Base-by-base conservation (phyloP, 1,140 invertebrate species). In the Hycleus cichorii region DNA sequence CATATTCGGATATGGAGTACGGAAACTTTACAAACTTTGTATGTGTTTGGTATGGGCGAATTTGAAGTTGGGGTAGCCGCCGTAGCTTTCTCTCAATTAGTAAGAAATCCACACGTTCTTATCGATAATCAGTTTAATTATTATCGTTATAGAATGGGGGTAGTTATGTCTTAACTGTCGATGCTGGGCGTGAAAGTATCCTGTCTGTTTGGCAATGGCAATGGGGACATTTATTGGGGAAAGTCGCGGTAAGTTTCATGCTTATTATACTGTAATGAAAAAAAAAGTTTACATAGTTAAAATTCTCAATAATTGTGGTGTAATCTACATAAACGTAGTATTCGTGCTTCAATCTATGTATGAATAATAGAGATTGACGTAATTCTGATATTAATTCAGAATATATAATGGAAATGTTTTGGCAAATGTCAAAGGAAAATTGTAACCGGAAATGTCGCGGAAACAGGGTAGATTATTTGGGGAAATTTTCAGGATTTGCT, bases 1-100 rank as follows among this genome's bases (percentile, higher is more conserved):
- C 93, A 96, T 70, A 89, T 97, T 6, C 81, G 93, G 39, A 91
- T 97, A 60, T 97, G 94, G 94, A 92, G 92, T 65, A 91, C 91
- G 0, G 89, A 94, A 68, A 94, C 89, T 12, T 76, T 97, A 52
- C 86, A 91, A 68, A 97, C 94, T 0, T 77, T 96, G 5, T 91
- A 93, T 69, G 89, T 96, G 8, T 92, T 95, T 60, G 89, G 92
- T 8, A 91, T 92, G 84, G 89, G 89, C 0, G 91, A 95, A 70
- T 89, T 96, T 69, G 90, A 95, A 66, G 83, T 89, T 54, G 92
- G 92, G 2, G 90, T 96, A 4, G 85, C 89, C 0, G 91, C 91
- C 4, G 81, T 96, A 0, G 89, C 90, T 0, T 97, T 97, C 76
- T 96, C 93, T 0, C 87, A 92, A 71, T 72, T 90, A 75, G 88